Percentiles rank a stretch among this genome's conserved stretches.
phyloP scores from a whole-genome alignment of 1,140 invertebrate species.

The Acyrthosiphon pisum region DNA sequence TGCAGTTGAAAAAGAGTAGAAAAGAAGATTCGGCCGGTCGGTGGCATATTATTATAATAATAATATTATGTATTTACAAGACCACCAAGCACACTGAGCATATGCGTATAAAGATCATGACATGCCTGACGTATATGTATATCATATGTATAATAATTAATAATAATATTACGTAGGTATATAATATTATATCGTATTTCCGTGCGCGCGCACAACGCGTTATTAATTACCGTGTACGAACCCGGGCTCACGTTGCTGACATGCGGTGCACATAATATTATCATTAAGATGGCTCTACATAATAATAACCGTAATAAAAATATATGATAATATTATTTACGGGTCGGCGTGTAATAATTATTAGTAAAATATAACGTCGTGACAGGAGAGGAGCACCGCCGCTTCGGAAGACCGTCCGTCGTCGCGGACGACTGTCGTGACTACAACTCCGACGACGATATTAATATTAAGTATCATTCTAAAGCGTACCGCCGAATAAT shows the following conservation, averaged over 20 bases:
- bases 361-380: neutral
- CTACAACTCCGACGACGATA: neutral
- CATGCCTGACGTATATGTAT: neutral
- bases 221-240: neutral
- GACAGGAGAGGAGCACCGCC: neutral
- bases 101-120: neutral
- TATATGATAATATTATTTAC: neutral
- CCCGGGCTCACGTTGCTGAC: neutral
- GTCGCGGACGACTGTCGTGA: neutral
- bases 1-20: neutral
- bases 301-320: neutral
- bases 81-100: neutral
- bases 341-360: neutral
- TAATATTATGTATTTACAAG: neutral
- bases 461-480: neutral
- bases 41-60: neutral
- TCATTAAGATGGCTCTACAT: neutral
- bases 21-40: neutral
- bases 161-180: neutral
- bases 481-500: neutral
- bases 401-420: neutral
- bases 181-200: neutral
- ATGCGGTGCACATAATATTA: neutral
- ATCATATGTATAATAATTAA: neutral
- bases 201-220: neutral